phyloP scores from a whole-genome alignment of 2,888 invertebrate species.

The Microplitis deprimator region DNA sequence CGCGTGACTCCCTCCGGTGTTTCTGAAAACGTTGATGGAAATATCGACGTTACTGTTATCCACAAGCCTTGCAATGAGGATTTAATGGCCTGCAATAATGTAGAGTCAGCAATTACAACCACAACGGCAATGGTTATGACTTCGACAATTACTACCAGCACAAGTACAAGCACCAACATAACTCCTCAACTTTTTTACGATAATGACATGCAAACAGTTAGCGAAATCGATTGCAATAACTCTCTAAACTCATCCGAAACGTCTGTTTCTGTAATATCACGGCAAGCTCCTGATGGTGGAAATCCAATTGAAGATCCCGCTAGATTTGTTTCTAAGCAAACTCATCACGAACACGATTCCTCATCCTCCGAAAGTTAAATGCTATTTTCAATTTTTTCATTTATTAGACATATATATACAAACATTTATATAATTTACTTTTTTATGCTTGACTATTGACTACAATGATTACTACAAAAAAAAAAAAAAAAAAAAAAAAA shows the following conservation, averaged over 20 bases:
- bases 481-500: background rate
- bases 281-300: conserved; percentile 69
- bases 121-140: background rate
- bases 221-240: conserved; percentile 53
- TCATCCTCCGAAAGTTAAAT: conserved; percentile 51
- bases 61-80: conserved; percentile 59
- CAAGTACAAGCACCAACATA: conserved; percentile 12
- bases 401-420: too few relatives aligned
- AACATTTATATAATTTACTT: too few relatives aligned
- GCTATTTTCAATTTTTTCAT: background rate
- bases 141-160: background rate
- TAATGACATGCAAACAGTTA: conserved; percentile 40
- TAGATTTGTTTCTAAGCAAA: conserved; percentile 42
- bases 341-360: conserved; percentile 48
- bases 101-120: conserved; percentile 50
- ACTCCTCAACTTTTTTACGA: conserved; percentile 34
- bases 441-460: too few relatives aligned
- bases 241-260: conserved; percentile 56
- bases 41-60: conserved; percentile 57
- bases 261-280: conserved; percentile 59
- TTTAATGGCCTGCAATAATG: conserved; percentile 54
- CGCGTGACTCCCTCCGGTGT: conserved; percentile 57
- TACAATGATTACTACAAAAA: background rate
- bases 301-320: conserved; percentile 64
- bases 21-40: conserved; percentile 58